phyloP scores from a whole-genome alignment of 1,140 invertebrate genomes.

The Mamestra configurata region DNA sequence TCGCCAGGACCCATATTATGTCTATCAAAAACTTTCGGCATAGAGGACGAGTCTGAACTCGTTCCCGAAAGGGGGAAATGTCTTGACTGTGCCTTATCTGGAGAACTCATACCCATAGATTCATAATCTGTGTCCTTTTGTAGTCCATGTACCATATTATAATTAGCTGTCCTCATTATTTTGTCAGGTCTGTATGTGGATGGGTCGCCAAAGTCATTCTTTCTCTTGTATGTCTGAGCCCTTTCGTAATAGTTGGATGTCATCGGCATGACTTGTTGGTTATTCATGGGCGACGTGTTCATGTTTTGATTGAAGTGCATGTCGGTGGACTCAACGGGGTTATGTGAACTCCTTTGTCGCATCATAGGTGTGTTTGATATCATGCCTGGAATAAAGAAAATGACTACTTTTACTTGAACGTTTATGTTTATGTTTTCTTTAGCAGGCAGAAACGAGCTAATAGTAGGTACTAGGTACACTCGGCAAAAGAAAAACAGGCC shows the following conservation, averaged over 20 bases:
- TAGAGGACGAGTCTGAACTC: constrained; percentile 63
- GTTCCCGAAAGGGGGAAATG: constrained; percentile 69
- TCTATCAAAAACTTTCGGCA: constrained; percentile 78
- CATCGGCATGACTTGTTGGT: constrained; percentile 76
- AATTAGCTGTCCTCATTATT: constrained; percentile 80
- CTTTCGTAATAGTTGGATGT: constrained; percentile 81
- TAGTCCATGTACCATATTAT: constrained; percentile 74
- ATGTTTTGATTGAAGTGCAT: constrained; percentile 80
- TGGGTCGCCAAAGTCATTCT: constrained; percentile 79
- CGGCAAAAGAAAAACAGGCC: too few relatives aligned
- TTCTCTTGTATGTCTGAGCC: constrained; percentile 76
- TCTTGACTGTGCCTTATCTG: constrained; percentile 68
- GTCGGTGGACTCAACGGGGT: constrained; percentile 80
- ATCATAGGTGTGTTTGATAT: constrained; percentile 80
- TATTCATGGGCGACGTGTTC: constrained; percentile 66
- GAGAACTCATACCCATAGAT: constrained; percentile 61
- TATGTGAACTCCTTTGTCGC: constrained; percentile 75
- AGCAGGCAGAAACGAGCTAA: too few relatives aligned
- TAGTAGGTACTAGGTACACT: too few relatives aligned
- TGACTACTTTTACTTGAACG: background rate
- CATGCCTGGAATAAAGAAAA: constrained; percentile 70
- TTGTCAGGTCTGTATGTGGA: constrained; percentile 78
- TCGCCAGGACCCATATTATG: constrained; percentile 78
- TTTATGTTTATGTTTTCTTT: too few relatives aligned
- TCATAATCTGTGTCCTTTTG: constrained; percentile 76